phyloP scores from a whole-genome alignment of 2,888 invertebrate species.

The Athripsodes cinereus region DNA sequence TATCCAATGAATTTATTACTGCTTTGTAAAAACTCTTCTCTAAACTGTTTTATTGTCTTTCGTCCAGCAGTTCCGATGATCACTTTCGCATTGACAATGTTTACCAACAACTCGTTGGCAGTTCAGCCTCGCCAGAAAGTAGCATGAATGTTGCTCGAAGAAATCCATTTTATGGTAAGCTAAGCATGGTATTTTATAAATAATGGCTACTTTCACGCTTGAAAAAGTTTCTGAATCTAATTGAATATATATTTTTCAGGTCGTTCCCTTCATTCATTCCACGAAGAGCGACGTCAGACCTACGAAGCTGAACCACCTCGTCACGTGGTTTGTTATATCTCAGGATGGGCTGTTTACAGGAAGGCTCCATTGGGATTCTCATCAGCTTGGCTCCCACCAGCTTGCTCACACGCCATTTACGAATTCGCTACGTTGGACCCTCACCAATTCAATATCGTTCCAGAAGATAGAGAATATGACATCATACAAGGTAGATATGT shows the following conservation, averaged over 20 bases:
- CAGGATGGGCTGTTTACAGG: slow-evolving; percentile 59
- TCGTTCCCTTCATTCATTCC: not conserved
- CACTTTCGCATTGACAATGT: slow-evolving; percentile 23
- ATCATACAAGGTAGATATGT: slow-evolving; percentile 63
- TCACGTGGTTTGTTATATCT: slow-evolving; percentile 59
- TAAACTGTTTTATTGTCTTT: too few relatives aligned
- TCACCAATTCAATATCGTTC: slow-evolving; percentile 53
- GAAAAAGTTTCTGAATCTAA: too few relatives aligned
- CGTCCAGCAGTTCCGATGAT: slow-evolving; percentile 22
- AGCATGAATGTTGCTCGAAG: not conserved
- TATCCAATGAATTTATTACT: too few relatives aligned
- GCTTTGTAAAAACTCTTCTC: too few relatives aligned
- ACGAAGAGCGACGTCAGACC: slow-evolving; percentile 11
- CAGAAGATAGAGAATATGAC: slow-evolving; percentile 65
- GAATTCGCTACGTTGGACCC: slow-evolving; percentile 66
- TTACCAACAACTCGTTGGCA: slow-evolving; percentile 24
- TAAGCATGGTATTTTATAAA: too few relatives aligned
- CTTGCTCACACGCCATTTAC: slow-evolving; percentile 71
- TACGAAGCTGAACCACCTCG: slow-evolving; percentile 4
- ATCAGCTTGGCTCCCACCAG: slow-evolving; percentile 56
- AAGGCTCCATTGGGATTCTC: slow-evolving; percentile 61
- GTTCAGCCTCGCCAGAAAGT: not conserved
- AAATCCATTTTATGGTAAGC: too few relatives aligned
- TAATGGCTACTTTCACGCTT: too few relatives aligned
- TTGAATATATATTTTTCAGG: not conserved